Evolutionary conservation across 2,888 invertebrate genomes (phyloP).

Genomic region (Cheilosia pagana): DNA sequence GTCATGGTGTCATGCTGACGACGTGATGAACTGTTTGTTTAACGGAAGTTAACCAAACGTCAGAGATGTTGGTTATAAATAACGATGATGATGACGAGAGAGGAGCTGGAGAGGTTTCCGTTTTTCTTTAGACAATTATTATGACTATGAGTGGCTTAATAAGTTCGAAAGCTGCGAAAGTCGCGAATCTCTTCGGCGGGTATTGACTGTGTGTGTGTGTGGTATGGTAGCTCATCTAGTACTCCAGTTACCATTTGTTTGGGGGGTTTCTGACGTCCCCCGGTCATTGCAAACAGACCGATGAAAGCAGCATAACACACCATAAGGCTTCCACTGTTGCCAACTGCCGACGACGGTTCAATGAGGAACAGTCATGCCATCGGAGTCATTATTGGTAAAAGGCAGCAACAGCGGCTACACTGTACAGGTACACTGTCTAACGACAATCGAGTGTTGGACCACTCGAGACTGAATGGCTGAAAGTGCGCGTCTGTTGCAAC

Average conservation of each 20-base stretch:
- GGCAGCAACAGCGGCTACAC: no score
- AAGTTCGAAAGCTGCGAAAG: slow-evolving; percentile 33
- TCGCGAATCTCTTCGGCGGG: slow-evolving; percentile 8
- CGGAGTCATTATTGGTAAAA: no score
- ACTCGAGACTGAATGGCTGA: slow-evolving; percentile 26
- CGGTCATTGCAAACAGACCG: slow-evolving; percentile 35
- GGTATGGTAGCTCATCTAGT: background rate
- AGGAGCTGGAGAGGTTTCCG: background rate
- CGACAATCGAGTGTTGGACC: background rate
- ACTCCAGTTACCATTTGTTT: slow-evolving; percentile 33
- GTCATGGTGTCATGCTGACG: slow-evolving; percentile 63
- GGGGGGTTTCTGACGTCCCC: slow-evolving; percentile 13
- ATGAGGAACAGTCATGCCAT: background rate
- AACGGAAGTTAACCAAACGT: slow-evolving; percentile 65
- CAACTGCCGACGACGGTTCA: slow-evolving; percentile 25
- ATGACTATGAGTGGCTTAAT: slow-evolving; percentile 5
- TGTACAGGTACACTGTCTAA: no score
- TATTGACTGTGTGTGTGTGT: background rate
- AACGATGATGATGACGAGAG: slow-evolving; percentile 24
- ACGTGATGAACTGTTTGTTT: slow-evolving; percentile 58
- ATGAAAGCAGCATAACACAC: slow-evolving; percentile 11
- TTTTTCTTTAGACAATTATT: slow-evolving; percentile 19
- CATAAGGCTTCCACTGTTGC: slow-evolving; percentile 38
- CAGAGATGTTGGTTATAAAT: slow-evolving; percentile 35
- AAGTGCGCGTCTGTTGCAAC: slow-evolving; percentile 48